Base-by-base conservation (phyloP, 2,113 vertebrate genomes). In the Catharus minimus region DNA sequence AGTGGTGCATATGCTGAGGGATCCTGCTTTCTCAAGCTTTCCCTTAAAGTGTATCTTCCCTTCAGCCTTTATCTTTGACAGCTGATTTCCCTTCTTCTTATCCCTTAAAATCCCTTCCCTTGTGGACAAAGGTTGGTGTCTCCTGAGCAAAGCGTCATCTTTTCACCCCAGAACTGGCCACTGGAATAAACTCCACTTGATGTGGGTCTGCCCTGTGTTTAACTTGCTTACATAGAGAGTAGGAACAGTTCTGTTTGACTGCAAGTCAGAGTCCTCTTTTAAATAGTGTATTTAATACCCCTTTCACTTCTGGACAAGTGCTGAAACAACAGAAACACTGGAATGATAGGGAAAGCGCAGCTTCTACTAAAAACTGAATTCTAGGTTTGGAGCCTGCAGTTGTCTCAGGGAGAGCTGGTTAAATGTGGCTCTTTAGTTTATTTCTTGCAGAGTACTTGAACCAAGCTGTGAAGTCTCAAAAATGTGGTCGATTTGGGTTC, bases 231-330 rank as follows among this genome's bases (percentile, higher is more conserved):
- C 2, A 2, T 10, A 28, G 13, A 38, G 23, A 46, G n/a, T 33
- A 49, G 36, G 16, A 86, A 8, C 20, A 86, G 11, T 5, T 58
- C 16, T 75, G 39, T 33, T 50, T 41, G 28, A 49, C 33, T 72
- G 11, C 15, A 46, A 53, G 22, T n/a, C 20, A n/a, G 39, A 39
- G 8, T 57, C 21, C 10, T 23, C 66, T 90, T 61, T 50, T 62
- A 85, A 81, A 66, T 15, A 43, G 4, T 1, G 0, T 2, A 7
- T 67, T 56, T 75, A 58, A 66, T 49, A 30, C 0, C 22, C 2
- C 5, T 58, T n/a, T 38, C 22, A 4, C 1, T 75, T 68, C 28
- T 49, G 67, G 16, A 15, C 10, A 64, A 62, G 22, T 47, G 19
- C 10, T 81, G 47, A 72, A 83, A 30, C 15, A 74, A 86, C 21